These are phyloP conservation scores for Eristalinus aeneus DNA, from an alignment of 2,888 invertebrate species.

Conservation along the genomic window DNA sequence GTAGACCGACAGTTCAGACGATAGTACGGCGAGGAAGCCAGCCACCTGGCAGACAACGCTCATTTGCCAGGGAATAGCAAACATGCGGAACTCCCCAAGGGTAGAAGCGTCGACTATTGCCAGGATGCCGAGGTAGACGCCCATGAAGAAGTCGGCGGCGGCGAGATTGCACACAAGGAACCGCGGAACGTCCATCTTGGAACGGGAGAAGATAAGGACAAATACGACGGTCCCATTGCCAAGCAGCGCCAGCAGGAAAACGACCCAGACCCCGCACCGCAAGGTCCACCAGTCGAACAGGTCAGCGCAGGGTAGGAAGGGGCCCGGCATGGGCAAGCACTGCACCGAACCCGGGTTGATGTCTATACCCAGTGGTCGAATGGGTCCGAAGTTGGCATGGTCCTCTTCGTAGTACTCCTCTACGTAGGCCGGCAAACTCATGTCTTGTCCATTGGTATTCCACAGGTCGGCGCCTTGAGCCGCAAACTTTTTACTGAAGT, in stretches of 20 bases:
- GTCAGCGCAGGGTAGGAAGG: slow-evolving; percentile 97
- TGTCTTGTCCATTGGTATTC: slow-evolving; percentile 87
- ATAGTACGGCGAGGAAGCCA: slow-evolving; percentile 96
- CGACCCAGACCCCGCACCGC: slow-evolving; percentile 98
- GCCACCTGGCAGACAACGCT: slow-evolving; percentile 95
- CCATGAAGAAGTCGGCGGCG: slow-evolving; percentile 98
- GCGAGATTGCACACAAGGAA: slow-evolving; percentile 98
- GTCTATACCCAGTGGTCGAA: slow-evolving; percentile 74
- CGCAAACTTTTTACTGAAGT: slow-evolving; percentile 87
- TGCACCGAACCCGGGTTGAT: slow-evolving; percentile 81
- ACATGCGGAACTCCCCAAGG: slow-evolving; percentile 96
- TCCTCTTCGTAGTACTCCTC: slow-evolving; percentile 88
- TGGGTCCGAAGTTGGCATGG: slow-evolving; percentile 74
- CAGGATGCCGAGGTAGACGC: slow-evolving; percentile 94
- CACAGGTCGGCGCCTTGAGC: slow-evolving; percentile 86
- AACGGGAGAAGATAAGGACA: slow-evolving; percentile 93
- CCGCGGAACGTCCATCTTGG: slow-evolving; percentile 97
- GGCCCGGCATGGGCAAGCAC: slow-evolving; percentile 93
- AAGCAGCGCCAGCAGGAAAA: slow-evolving; percentile 95
- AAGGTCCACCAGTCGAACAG: slow-evolving; percentile 99
- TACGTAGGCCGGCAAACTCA: slow-evolving; percentile 86
- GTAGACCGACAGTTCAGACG: slow-evolving; percentile 96
- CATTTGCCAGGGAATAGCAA: slow-evolving; percentile 99
- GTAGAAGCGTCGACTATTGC: slow-evolving; percentile 98
- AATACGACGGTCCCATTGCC: slow-evolving; percentile 98